Base-by-base conservation (phyloP, 2,113 vertebrate species). In the Hepsetus odoe region DNA sequence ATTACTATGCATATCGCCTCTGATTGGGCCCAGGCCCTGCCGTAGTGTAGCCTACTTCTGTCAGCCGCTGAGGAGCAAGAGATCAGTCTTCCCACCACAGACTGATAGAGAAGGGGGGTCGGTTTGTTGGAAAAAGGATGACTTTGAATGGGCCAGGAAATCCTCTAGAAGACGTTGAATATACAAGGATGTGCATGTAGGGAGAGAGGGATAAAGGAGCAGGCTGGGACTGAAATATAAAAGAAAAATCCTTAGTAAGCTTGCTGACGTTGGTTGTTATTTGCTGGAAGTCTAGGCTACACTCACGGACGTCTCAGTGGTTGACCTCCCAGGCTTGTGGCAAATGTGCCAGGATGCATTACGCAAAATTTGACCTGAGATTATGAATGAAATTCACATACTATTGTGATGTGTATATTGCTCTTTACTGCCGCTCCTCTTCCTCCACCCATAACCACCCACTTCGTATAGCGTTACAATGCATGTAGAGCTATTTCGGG, bases 1-100 rank as follows among this genome's bases (percentile, higher is more conserved):
- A 96, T 97, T 97, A 96, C 95, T 96, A 95, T 97, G 95, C 95
- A 97, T 95, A 95, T 95, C 91, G 92, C 88, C 91, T 91, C 92
- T 96, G 95, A 98, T 96, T 96, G 96, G 95, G 92, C 92, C 84
- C 78, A 86, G 89, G 86, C 83, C 80, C 90, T 83, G 90, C 88
- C 88, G 42, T 92, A 90, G 90, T 68, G 82, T 93, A 97, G 94
- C 94, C 95, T 95, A 95, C 93, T 97, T 97, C 94, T 98, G 95
- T 96, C 95, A 94, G 88, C 91, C 87, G 93, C 89, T 90, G 91
- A 89, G 85, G 86, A 92, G 89, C 89, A 89, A 92, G 90, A 91
- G 90, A 94, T 94, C 91, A 89, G 93, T 95, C 96, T 97, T 94
- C 76, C 90, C 86, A 77, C 85, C 76, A 88, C 80, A 89, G 88